Evolutionary conservation across 2,797 vertebrate species (phyloP), one percentile per base, ranked within the genome.

Genomic region (Corythornis leucogaster): DNA sequence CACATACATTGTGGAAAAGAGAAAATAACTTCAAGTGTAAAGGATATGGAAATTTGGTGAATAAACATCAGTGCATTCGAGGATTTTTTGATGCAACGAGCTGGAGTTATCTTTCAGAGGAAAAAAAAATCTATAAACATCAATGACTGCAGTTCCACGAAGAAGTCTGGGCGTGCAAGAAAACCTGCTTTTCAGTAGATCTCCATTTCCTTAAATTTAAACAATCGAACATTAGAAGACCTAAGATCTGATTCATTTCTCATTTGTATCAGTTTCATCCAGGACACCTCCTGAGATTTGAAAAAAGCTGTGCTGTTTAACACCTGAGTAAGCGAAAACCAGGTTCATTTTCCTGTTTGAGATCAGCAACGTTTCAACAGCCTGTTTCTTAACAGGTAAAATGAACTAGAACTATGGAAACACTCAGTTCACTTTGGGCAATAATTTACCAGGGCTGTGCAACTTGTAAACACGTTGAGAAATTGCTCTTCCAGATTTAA

Each of bases 11-110:
- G 93, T 96, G 66, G 91, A 93, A 93, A 94, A 94, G 91, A 94
- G 93, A 95, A 96, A 96, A 95, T 94, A 96, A 89, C 93, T 96
- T 89, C 62, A 87, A 95, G 94, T 93, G 94, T 95, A 91, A 95
- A 94, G 80, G 91, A 96, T 92, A 93, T 95, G 94, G 94, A 96
- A 96, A 96, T 96, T 92, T 15, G 53, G 81, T 89, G 96, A 94
- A 95, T 92, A 95, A 94, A 93, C 93, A 95, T 89, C 82, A 82
- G 91, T 93, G 94, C 94, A 92, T 93, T 94, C 62, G 45, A 96
- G 95, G 93, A 87, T 90, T 96, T 96, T 48, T 96, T 91, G 93
- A 94, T 93, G 93, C 81, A 93, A 93, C 92, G 85, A 89, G 90
- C 92, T 95, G 92, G 81, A 94, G 94, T 95, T 87, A 90, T 95